A percentile compares a stretch with the other conserved stretches of the same genome.
Evolutionary conservation across 1,140 invertebrate species (phyloP).

Genomic region (Mylabris phalerata): DNA sequence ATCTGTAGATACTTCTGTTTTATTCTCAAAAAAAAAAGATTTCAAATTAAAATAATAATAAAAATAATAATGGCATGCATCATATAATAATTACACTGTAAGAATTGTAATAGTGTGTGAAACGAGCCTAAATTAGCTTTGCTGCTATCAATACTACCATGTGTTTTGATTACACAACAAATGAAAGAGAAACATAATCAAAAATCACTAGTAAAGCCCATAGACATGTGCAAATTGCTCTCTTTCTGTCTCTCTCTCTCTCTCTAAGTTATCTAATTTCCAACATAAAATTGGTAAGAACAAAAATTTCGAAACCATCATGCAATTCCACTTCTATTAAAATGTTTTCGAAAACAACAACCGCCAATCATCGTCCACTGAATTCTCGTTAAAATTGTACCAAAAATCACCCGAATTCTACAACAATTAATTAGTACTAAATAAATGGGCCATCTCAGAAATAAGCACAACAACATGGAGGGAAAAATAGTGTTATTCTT

Average conservation of each 20-base stretch:
- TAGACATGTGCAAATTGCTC: conserved; percentile 21
- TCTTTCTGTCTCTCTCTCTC: background rate
- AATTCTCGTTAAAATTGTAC: too few relatives aligned
- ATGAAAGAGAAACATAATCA: background rate
- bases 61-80: conserved; percentile 21
- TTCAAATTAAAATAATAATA: conserved; percentile 16
- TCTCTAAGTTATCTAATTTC: background rate
- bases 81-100: conserved; percentile 35
- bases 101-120: conserved; percentile 1
- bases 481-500: too few relatives aligned
- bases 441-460: too few relatives aligned
- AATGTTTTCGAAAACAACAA: too few relatives aligned
- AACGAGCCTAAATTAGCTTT: conserved; percentile 24
- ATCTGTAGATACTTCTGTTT: conserved; percentile 25
- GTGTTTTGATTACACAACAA: conserved; percentile 17
- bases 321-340: too few relatives aligned
- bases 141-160: conserved; percentile 36
- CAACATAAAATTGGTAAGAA: too few relatives aligned
- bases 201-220: conserved; percentile 32
- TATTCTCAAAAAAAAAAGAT: conserved; percentile 3
- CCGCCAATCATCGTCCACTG: too few relatives aligned
- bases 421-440: too few relatives aligned
- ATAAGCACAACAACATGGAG: too few relatives aligned
- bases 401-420: too few relatives aligned
- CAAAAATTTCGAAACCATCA: too few relatives aligned